These are phyloP conservation scores for Euwallacea similis DNA, from an alignment of 1,140 invertebrate species.

Conservation along the genomic window DNA sequence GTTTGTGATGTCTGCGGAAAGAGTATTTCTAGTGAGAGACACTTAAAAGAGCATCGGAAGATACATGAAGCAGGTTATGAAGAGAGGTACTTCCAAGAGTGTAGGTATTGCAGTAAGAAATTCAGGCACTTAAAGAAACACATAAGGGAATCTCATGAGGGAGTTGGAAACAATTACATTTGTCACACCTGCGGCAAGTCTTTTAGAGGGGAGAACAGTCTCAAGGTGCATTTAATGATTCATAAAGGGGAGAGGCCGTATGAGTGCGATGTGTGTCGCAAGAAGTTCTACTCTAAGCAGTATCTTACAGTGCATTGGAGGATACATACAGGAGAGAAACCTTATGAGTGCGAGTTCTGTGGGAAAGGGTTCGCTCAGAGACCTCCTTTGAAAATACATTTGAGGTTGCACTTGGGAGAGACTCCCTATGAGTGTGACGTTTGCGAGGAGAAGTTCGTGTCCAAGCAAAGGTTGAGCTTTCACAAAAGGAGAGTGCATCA, in stretches of 20 bases:
- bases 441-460: conserved; percentile 43
- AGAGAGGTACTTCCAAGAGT: conserved; percentile 53
- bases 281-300: conserved; percentile 57
- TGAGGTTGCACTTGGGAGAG: conserved; percentile 48
- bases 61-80: conserved; percentile 33
- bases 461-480: conserved; percentile 41
- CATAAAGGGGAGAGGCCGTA: conserved; percentile 57
- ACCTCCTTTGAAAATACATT: conserved; percentile 56
- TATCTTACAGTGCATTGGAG: conserved; percentile 61
- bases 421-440: conserved; percentile 44
- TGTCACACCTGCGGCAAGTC: conserved; percentile 68
- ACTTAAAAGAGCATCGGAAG: conserved; percentile 30
- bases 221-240: conserved; percentile 61
- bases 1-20: conserved; percentile 57
- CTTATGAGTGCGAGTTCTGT: conserved; percentile 74
- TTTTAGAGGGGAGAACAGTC: conserved; percentile 64
- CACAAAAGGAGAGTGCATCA: conserved; percentile 44
- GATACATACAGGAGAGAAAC: conserved; percentile 66
- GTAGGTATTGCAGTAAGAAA: conserved; percentile 54
- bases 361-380: conserved; percentile 64
- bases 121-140: conserved; percentile 35
- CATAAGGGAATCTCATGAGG: conserved; percentile 13
- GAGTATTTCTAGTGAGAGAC: conserved; percentile 42
- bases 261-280: conserved; percentile 57
- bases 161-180: conserved; percentile 52